Evolutionary conservation across 2,888 invertebrate genomes (phyloP).

Genomic region (Apamea epomidion): DNA sequence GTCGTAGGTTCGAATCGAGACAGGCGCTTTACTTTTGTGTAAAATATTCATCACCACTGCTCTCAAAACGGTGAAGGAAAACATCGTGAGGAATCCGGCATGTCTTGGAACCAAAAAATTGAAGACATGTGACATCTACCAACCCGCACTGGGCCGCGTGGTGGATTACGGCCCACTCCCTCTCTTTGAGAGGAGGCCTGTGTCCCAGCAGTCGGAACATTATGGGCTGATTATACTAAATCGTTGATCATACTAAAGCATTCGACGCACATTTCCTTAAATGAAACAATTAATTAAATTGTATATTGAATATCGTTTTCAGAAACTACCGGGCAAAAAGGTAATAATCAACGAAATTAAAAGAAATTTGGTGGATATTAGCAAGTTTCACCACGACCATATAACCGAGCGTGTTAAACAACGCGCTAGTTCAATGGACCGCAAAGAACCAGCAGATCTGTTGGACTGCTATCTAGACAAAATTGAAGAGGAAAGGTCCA

Average conservation of each 20-base stretch:
- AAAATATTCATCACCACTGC: too few species aligned
- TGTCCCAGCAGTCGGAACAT: too few species aligned
- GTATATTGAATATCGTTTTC: constrained; percentile 30
- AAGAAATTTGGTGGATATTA: constrained; percentile 79
- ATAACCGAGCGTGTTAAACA: constrained; percentile 62
- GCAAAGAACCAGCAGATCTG: constrained; percentile 70
- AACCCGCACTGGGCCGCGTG: too few species aligned
- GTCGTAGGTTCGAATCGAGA: too few species aligned
- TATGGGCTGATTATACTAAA: background rate
- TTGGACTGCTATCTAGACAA: constrained; percentile 74
- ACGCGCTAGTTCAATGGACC: constrained; percentile 40
- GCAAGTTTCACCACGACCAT: constrained; percentile 72
- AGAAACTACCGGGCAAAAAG: constrained; percentile 76
- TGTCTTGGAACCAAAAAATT: too few species aligned
- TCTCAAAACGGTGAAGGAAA: too few species aligned
- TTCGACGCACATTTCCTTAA: constrained; percentile 3
- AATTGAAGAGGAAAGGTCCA: constrained; percentile 55
- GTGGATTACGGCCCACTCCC: too few species aligned
- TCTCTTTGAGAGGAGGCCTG: too few species aligned
- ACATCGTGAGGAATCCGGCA: too few species aligned
- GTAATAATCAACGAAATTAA: constrained; percentile 83
- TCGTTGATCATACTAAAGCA: background rate
- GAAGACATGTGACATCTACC: too few species aligned
- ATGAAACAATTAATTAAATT: background rate
- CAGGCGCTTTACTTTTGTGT: too few species aligned